Conservation (phyloP, 1,140 invertebrate species). For the Scaptomyza graminum region DNA sequence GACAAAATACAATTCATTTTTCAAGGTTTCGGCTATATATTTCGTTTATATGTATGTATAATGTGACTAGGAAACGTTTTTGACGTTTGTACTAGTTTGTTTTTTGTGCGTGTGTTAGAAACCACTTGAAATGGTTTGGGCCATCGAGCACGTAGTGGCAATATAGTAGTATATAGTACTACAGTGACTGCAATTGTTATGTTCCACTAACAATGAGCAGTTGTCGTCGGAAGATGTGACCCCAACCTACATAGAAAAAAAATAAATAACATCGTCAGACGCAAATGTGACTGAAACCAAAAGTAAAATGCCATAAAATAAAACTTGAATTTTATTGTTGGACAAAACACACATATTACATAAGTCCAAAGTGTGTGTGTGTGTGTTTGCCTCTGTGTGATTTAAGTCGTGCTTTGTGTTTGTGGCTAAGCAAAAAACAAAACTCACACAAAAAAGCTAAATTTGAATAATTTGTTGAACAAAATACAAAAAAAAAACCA, state of each 20-base stretch:
- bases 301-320: conserved; percentile 78
- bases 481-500: conserved; percentile 21
- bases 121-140: conserved; percentile 53
- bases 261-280: conserved; percentile 26
- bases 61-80: conserved; percentile 28
- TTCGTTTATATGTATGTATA: background rate
- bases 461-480: conserved; percentile 58
- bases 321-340: conserved; percentile 20
- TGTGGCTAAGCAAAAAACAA: conserved; percentile 47
- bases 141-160: conserved; percentile 58
- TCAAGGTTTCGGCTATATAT: conserved; percentile 12
- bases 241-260: conserved; percentile 71
- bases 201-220: conserved; percentile 45
- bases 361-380: conserved; percentile 45
- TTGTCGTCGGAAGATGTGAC: conserved; percentile 74
- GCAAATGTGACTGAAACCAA: conserved; percentile 63
- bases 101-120: conserved; percentile 11
- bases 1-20: background rate
- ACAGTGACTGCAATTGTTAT: conserved; percentile 54
- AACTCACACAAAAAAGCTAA: conserved; percentile 39
- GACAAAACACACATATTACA: conserved; percentile 59
- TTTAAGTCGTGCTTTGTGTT: conserved; percentile 29
- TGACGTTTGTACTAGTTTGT: conserved; percentile 1
- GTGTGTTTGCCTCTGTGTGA: conserved; percentile 1
- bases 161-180: conserved; percentile 29